Percentiles rank a stretch among this genome's conserved stretches.
Conservation (phyloP, 2,797 vertebrate species). For the Anabas testudineus region DNA sequence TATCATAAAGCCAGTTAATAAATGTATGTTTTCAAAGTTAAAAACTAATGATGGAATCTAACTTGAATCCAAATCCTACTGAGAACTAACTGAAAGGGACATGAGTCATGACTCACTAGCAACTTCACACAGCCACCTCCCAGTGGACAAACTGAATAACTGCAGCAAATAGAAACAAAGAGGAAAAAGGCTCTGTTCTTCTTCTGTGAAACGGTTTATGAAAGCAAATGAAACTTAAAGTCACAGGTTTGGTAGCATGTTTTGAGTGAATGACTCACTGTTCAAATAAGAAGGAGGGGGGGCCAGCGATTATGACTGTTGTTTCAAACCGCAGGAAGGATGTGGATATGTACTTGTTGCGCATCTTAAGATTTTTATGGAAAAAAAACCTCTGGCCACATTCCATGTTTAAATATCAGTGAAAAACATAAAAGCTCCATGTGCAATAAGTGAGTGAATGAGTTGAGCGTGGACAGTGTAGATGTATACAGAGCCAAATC, state of each 20-base stretch:
- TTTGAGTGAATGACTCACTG: constrained; percentile 44
- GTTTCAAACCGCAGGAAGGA: constrained; percentile 65
- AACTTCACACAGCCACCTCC: constrained; percentile 63
- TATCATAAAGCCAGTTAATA: not conserved
- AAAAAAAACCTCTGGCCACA: constrained; percentile 13
- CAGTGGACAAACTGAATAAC: constrained; percentile 57
- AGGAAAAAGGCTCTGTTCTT: not conserved
- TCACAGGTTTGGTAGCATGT: constrained; percentile 31
- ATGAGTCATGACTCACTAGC: constrained; percentile 5
- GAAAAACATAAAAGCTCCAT: constrained; percentile 14
- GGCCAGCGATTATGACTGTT: constrained; percentile 27
- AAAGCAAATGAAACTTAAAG: constrained; percentile 40
- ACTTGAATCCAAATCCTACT: constrained; percentile 13
- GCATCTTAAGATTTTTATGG: constrained; percentile 46
- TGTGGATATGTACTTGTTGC: constrained; percentile 47
- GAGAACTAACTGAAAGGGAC: constrained; percentile 32
- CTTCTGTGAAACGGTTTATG: constrained; percentile 14
- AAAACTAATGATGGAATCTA: not conserved
- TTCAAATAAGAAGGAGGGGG: not conserved
- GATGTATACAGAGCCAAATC: constrained; percentile 48
- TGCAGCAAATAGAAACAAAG: not conserved
- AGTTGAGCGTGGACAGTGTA: constrained; percentile 25
- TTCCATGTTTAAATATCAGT: constrained; percentile 34
- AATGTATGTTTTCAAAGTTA: constrained; percentile 4
- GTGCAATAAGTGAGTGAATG: not conserved